Evolutionary conservation across 35 echinoderm and acorn worm genomes (phyloP).

Genomic region (Eucidaris tribuloides): DNA sequence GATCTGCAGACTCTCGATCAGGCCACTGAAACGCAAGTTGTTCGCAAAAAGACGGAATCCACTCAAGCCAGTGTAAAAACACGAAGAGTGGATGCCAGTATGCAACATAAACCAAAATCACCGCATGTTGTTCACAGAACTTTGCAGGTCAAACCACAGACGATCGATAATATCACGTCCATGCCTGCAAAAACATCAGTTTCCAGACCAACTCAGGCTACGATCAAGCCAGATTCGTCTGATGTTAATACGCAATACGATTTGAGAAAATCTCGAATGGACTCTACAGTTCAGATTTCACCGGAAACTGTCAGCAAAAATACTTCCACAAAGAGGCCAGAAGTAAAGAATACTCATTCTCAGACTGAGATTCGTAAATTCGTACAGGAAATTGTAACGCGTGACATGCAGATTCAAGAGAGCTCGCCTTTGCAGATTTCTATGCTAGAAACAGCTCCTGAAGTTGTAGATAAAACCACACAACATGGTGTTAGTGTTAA

Average conservation of each 20-base stretch:
- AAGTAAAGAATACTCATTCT: background rate
- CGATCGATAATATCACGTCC: background rate
- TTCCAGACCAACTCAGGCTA: background rate
- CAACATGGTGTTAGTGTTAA: background rate
- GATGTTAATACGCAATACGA: too few relatives aligned
- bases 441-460: background rate
- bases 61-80: too few relatives aligned
- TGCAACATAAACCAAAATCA: too few relatives aligned
- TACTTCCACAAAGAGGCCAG: background rate
- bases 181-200: background rate
- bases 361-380: background rate
- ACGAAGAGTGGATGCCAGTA: too few relatives aligned
- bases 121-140: background rate
- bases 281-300: background rate
- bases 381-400: background rate
- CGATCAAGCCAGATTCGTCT: background rate
- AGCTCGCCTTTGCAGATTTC: background rate
- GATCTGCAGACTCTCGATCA: too few relatives aligned
- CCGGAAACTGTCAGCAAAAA: background rate
- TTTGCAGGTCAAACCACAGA: background rate
- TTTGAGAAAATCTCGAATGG: too few relatives aligned
- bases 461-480: background rate
- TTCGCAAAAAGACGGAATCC: too few relatives aligned
- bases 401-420: background rate
- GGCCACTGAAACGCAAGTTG: too few relatives aligned